Percentiles rank a stretch among this genome's conserved stretches.
phyloP scores from a whole-genome alignment of 2,797 vertebrate species.

The Lophotriccus pileatus region DNA sequence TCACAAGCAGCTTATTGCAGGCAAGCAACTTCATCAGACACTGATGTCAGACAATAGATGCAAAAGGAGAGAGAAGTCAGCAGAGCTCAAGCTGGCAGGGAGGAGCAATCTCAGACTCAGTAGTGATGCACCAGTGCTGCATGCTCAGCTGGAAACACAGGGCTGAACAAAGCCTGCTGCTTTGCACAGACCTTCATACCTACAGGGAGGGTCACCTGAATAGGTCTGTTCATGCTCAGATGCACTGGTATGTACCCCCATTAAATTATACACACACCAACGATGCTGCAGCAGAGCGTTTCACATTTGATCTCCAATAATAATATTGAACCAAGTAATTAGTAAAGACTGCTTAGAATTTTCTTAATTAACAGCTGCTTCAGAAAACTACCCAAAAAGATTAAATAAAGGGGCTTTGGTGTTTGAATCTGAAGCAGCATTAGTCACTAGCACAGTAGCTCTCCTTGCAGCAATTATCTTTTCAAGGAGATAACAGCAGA shows the following conservation, averaged over 20 bases:
- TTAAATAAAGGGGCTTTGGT: not conserved
- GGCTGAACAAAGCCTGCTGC: not conserved
- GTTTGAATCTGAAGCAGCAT: not conserved
- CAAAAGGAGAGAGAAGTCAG: not conserved
- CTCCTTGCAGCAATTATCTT: not conserved
- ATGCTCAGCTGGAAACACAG: not conserved
- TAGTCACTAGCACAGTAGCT: not conserved
- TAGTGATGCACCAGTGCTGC: not conserved
- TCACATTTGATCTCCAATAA: not conserved
- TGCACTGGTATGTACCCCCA: not conserved
- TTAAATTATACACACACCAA: not conserved
- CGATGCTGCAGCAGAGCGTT: not conserved
- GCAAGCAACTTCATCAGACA: not conserved
- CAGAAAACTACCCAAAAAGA: not conserved
- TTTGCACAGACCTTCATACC: not conserved
- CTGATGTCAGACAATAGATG: not conserved
- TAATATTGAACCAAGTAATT: not conserved
- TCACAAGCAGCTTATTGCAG: not conserved
- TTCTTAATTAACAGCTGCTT: not conserved
- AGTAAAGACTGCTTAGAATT: not conserved
- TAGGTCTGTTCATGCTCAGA: not conserved
- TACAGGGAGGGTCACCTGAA: not conserved
- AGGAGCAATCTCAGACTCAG: not conserved
- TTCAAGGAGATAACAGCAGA: not conserved
- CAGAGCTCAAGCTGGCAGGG: not conserved